Base-by-base conservation (phyloP, 2,113 vertebrate genomes). In the Apaloderma vittatum region DNA sequence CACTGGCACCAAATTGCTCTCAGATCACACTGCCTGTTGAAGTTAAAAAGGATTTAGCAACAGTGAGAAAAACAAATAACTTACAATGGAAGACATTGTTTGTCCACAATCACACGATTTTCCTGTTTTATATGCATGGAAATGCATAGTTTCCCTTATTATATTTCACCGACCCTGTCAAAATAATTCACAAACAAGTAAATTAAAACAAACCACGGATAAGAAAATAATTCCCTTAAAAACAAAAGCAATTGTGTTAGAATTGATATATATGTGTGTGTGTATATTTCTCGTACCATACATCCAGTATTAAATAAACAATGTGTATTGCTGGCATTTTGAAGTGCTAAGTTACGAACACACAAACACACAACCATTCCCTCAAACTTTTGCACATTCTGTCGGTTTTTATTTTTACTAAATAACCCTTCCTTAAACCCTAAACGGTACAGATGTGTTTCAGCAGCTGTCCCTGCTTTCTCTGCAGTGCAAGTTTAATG, bases 221-320 rank as follows among this genome's bases (percentile, higher is more conserved):
- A 66, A 76, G 93, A 83, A 91, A 91, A 71, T 74, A 88, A 93
- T 59, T 82, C 80, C 51, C 89, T 62, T 67, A 40, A 55, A 95
- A 95, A 97, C 86, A 95, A 95, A 95, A 51, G 59, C 84, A 91
- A 94, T 91, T 95, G 91, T 94, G 70, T 52, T 77, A 19, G 45
- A 59, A 90, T 88, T 80, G 70, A 48, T 90, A 49, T 48, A 4
- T 16, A 2, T 8, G 6, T 20, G 14, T 18, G 12, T 45, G 34
- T 20, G 49, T 13, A 11, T 76, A 11, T 76, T 88, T 86, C 59
- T 91, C 32, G 34, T 36, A 51, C 34, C 57, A 75, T 67, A 30
- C 34, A 40, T 18, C 21, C 51, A 74, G 29, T 8, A 24, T 61
- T 68, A 63, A 94, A 51, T 15, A 85, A 95, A 72, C 61, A 73